These are phyloP conservation scores for Cygnus atratus DNA, from an alignment of 2,113 vertebrate genomes.

Conservation along the genomic window DNA sequence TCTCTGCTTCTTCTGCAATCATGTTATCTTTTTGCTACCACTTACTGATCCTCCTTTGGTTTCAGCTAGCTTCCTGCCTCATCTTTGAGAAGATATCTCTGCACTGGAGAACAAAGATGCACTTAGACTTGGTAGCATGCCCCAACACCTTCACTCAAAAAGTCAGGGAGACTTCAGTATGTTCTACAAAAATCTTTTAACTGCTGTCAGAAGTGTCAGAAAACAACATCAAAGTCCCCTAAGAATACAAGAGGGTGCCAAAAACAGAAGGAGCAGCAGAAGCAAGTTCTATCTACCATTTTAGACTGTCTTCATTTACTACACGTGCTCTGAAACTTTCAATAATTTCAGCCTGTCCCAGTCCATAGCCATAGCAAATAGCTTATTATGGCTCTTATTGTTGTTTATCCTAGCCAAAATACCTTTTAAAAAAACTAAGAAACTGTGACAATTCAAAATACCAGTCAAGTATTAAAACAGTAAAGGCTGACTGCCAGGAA, in stretches of 20 bases:
- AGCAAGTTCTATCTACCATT: neutral
- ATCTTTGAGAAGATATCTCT: neutral
- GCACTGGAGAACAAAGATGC: neutral
- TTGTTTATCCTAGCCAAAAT: neutral
- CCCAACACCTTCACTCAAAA: slow-evolving; percentile 5
- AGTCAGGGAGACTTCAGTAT: neutral
- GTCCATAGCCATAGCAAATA: neutral
- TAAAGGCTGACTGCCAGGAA: neutral
- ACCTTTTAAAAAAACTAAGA: neutral
- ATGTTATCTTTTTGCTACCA: neutral
- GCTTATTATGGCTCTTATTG: neutral
- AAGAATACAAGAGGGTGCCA: neutral
- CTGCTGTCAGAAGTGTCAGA: slow-evolving; percentile 13
- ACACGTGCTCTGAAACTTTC: neutral
- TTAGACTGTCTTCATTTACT: neutral
- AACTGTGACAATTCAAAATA: neutral
- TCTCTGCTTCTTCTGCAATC: neutral
- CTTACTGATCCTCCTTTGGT: neutral
- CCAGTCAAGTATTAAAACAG: neutral
- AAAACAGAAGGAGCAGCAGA: neutral
- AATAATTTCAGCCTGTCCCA: neutral
- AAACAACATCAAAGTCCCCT: slow-evolving; percentile 8
- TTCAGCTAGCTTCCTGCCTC: neutral
- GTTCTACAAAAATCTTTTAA: slow-evolving; percentile 17
- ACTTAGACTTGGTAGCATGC: neutral